Conservation (phyloP, 2,113 vertebrate species). For the Pituophis catenifer region DNA sequence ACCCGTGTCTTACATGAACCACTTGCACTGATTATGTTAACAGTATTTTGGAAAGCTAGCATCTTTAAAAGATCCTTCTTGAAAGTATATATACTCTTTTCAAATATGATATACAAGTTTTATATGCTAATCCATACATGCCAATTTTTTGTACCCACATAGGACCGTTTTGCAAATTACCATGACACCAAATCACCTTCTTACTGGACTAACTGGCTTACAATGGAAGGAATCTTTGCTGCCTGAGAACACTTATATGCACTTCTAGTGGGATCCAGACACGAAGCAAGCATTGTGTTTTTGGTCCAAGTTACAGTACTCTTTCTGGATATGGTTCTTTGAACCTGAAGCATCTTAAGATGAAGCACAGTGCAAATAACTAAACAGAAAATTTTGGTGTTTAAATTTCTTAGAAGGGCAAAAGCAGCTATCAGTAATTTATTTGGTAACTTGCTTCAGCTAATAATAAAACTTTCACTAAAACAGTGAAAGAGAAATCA, state of each 20-base stretch:
- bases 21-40: no score
- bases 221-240: not conserved
- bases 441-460: not conserved
- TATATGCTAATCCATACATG: not conserved
- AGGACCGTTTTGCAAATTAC: not conserved
- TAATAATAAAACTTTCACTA: not conserved
- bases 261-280: no score
- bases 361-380: not conserved
- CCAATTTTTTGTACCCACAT: not conserved
- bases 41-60: no score
- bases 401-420: not conserved
- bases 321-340: not conserved
- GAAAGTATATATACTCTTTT: not conserved
- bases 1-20: no score
- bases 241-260: not conserved
- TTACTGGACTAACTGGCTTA: not conserved
- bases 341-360: not conserved
- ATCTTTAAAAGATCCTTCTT: not conserved
- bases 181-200: not conserved
- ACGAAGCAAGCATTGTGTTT: not conserved
- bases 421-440: not conserved
- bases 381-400: not conserved
- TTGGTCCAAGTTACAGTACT: not conserved
- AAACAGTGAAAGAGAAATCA: not conserved
- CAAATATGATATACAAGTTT: not conserved